Percentiles rank a stretch among this genome's conserved stretches.
These are phyloP conservation scores for Lepus townsendii DNA, from an alignment of 2,797 vertebrate species.

Conservation along the genomic window DNA sequence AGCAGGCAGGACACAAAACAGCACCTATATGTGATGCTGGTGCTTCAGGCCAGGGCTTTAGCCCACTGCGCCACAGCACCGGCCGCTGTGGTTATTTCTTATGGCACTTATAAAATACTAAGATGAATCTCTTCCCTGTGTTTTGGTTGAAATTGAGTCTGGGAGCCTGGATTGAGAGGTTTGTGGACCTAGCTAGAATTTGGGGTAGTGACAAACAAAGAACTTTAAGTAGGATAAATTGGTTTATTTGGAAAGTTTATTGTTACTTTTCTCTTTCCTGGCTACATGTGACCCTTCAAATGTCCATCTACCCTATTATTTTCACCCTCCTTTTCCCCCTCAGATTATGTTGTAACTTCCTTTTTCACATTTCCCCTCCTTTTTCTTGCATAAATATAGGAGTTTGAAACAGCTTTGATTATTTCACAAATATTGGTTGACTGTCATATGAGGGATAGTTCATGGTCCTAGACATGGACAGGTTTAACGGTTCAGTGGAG, in stretches of 20 bases:
- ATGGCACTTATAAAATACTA: neutral
- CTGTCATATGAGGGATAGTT: neutral
- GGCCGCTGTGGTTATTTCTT: neutral
- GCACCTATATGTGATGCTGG: too few species aligned
- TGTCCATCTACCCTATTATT: neutral
- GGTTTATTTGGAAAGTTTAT: neutral
- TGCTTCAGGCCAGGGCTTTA: too few species aligned
- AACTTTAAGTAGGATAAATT: neutral
- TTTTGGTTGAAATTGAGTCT: neutral
- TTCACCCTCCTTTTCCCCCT: neutral
- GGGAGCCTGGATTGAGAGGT: neutral
- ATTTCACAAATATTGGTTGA: neutral
- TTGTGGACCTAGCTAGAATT: neutral
- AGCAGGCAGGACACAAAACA: too few species aligned
- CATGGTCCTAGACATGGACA: neutral
- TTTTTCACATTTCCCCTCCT: neutral
- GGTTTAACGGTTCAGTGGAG: neutral
- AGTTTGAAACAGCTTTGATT: conserved; percentile 25
- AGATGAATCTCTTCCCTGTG: neutral
- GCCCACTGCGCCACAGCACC: too few species aligned
- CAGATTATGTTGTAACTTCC: neutral
- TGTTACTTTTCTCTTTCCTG: neutral
- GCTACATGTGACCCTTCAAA: neutral
- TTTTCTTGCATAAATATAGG: neutral
- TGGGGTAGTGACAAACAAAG: neutral